phyloP scores from a whole-genome alignment of 2,113 vertebrate genomes.

The Hyla sarda region DNA sequence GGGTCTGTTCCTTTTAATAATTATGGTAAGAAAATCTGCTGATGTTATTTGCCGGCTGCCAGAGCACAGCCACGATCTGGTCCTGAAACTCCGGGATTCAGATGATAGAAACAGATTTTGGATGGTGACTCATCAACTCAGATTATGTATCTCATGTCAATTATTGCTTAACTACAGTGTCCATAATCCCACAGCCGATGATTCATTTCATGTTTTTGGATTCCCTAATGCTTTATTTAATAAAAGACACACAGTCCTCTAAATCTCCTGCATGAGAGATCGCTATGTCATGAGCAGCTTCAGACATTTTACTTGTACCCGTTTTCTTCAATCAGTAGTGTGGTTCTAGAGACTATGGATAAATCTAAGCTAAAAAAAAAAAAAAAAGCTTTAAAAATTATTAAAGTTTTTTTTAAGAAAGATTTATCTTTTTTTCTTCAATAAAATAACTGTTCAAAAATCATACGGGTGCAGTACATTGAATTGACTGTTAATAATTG shows the following conservation, averaged over 20 bases:
- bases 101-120: slow-evolving; percentile 46
- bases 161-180: slow-evolving; percentile 53
- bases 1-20: slow-evolving; percentile 47
- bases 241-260: slow-evolving; percentile 21
- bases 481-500: too few species aligned
- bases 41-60: slow-evolving; percentile 36
- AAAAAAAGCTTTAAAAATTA: too few species aligned
- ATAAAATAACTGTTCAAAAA: too few species aligned
- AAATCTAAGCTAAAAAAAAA: not conserved
- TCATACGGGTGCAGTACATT: too few species aligned
- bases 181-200: slow-evolving; percentile 38
- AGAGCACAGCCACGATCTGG: slow-evolving; percentile 16
- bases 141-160: slow-evolving; percentile 47
- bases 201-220: slow-evolving; percentile 45
- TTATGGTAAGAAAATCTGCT: slow-evolving; percentile 49
- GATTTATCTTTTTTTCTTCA: not conserved
- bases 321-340: not conserved
- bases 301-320: not conserved
- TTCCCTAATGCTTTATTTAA: slow-evolving; percentile 49
- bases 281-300: not conserved
- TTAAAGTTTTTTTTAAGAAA: not conserved
- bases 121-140: slow-evolving; percentile 38
- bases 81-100: slow-evolving; percentile 16
- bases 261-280: not conserved
- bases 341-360: not conserved